Evolutionary conservation across 2,113 vertebrate genomes (phyloP), one percentile per base, ranked within the genome.

Genomic region (Austrofundulus limnaeus): DNA sequence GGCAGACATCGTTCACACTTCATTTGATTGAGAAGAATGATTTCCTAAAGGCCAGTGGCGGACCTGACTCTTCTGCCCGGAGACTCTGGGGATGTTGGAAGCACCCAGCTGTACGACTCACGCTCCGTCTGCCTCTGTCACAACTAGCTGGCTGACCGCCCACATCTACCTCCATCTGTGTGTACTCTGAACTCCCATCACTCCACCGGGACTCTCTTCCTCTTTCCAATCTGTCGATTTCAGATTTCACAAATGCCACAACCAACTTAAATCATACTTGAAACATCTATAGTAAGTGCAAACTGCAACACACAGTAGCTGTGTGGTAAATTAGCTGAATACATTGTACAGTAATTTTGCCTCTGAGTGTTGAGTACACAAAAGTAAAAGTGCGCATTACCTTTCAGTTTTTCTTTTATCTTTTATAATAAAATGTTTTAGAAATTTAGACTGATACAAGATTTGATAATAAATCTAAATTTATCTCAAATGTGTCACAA

Each of bases 11-110:
- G 69, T 80, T 85, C 76, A 77, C 75, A 76, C 78, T 85, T 58
- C 72, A 75, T 82, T 85, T 85, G 78, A 87, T 77, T 77, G 71
- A 77, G 49, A 62, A 78, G 75, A 72, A 58, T 70, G 81, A 83
- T 88, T 88, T 88, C 79, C 84, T 71, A 43, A 4, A 45, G 61
- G 84, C 48, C 8, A 3, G 31, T 57, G 63, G 74, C 72, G 48
- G 72, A 28, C 49, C 75, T 17, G 67, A 70, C 67, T 74, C 74
- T 48, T 54, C 61, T 71, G 66, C 73, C 61, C 72, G 0, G 12
- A 70, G 61, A 66, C 82, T 72, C 73, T 13, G 31, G 64, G 58
- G 80, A 75, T 10, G 17, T 20, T 8, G 31, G 61, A 65, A 70
- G 77, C 75, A 75, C 78, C 65, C 82, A 72, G 78, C 70, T 74